These are phyloP conservation scores for Nannoperca australis DNA, from an alignment of 2,797 vertebrate genomes.

Conservation along the genomic window DNA sequence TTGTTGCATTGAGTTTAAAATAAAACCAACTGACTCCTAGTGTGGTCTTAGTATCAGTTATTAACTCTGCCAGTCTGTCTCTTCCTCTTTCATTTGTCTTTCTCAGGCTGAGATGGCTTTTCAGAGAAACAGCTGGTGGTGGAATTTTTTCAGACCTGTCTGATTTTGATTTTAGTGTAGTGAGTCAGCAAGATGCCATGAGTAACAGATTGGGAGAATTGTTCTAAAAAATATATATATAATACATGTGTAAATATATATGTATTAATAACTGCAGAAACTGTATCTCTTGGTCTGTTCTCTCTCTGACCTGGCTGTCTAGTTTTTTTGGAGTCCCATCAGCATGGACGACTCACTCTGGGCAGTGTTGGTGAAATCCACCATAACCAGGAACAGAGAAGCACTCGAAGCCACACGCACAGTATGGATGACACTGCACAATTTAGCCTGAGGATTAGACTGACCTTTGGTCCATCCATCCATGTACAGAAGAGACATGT, in stretches of 20 bases:
- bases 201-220: not conserved
- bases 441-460: not conserved
- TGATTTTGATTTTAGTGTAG: slow-evolving; percentile 19
- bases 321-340: not conserved
- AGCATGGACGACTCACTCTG: not conserved
- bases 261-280: not conserved
- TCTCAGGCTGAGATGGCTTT: slow-evolving; percentile 3
- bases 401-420: not conserved
- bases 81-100: slow-evolving; percentile 14
- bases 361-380: not conserved
- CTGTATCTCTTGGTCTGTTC: not conserved
- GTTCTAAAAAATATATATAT: not conserved
- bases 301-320: not conserved
- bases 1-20: not conserved
- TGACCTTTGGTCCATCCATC: slow-evolving; percentile 14
- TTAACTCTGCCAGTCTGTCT: slow-evolving; percentile 6
- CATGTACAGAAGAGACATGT: not conserved
- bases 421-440: not conserved
- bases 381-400: not conserved
- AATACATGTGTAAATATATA: not conserved
- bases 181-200: slow-evolving; percentile 7
- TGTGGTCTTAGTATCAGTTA: not conserved
- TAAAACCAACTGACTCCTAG: not conserved
- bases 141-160: not conserved
- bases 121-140: slow-evolving; percentile 24